Evolutionary conservation across 2,797 vertebrate species (phyloP).

Genomic region (Urosaurus nigricauda): DNA sequence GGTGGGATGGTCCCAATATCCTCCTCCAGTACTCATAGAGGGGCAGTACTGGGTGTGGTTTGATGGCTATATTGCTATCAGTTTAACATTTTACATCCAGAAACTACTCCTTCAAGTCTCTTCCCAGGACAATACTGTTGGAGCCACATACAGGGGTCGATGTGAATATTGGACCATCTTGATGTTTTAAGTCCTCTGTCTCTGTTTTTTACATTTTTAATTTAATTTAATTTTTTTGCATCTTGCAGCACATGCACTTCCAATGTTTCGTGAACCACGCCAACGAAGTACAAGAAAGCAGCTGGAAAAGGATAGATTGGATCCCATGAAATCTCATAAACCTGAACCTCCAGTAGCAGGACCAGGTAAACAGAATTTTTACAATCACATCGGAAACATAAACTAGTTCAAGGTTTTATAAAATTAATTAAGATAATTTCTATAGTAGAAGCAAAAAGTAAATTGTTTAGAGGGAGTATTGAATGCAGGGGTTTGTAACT

Average conservation of each 20-base stretch:
- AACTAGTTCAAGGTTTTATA: too few species aligned
- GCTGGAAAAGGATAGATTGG: conserved; percentile 95
- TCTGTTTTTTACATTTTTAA: neutral
- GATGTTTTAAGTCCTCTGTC: neutral
- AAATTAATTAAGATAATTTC: too few species aligned
- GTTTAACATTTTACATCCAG: neutral
- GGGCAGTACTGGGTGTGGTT: neutral
- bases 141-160: neutral
- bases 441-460: too few species aligned
- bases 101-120: neutral
- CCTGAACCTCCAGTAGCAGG: conserved; percentile 97
- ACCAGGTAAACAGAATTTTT: conserved; percentile 85
- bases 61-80: neutral
- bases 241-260: conserved; percentile 91
- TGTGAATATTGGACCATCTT: neutral
- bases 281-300: conserved; percentile 97
- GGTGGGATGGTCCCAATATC: neutral
- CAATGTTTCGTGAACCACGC: conserved; percentile 97
- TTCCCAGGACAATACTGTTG: neutral
- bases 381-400: too few species aligned
- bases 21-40: neutral
- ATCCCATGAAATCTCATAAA: conserved; percentile 96
- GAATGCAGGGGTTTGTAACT: too few species aligned
- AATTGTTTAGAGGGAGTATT: too few species aligned
- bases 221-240: conserved; percentile 29